A percentile compares a stretch with the other conserved stretches of the same genome.
phyloP scores from a whole-genome alignment of 2,113 vertebrate species.

The Brienomyrus longianalis region DNA sequence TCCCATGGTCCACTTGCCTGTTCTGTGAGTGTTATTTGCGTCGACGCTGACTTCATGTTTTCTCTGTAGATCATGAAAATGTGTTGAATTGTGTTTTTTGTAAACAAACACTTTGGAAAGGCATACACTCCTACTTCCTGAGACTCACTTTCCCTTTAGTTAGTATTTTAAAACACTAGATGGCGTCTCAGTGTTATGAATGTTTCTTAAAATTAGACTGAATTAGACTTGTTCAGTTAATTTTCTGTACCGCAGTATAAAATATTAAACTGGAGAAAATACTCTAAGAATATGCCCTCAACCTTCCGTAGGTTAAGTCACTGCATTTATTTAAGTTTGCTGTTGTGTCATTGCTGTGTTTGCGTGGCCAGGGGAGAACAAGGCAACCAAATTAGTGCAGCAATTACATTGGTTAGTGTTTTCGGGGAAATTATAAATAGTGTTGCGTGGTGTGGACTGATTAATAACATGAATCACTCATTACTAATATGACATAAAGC shows the following conservation, averaged over 20 bases:
- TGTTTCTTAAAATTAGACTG: background rate
- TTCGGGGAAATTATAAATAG: background rate
- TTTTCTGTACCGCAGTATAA: background rate
- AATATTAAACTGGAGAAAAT: background rate
- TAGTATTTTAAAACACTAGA: constrained; percentile 2
- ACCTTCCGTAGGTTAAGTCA: background rate
- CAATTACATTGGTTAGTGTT: background rate
- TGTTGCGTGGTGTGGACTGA: background rate
- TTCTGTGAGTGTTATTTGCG: background rate
- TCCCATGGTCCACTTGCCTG: background rate
- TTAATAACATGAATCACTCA: background rate
- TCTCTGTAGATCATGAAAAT: background rate
- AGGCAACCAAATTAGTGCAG: background rate
- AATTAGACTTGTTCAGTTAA: background rate
- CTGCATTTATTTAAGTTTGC: background rate
- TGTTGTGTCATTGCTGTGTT: background rate
- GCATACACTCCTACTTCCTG: background rate
- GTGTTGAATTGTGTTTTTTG: background rate
- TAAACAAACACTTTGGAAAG: background rate
- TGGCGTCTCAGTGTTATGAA: background rate
- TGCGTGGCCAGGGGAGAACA: background rate
- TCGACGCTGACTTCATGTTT: background rate
- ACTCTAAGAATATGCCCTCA: background rate
- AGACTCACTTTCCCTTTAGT: background rate
- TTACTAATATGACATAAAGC: background rate